A percentile compares a stretch with the other conserved stretches of the same genome.
phyloP scores from a whole-genome alignment of 1,140 invertebrate genomes.

The Episyrphus balteatus region DNA sequence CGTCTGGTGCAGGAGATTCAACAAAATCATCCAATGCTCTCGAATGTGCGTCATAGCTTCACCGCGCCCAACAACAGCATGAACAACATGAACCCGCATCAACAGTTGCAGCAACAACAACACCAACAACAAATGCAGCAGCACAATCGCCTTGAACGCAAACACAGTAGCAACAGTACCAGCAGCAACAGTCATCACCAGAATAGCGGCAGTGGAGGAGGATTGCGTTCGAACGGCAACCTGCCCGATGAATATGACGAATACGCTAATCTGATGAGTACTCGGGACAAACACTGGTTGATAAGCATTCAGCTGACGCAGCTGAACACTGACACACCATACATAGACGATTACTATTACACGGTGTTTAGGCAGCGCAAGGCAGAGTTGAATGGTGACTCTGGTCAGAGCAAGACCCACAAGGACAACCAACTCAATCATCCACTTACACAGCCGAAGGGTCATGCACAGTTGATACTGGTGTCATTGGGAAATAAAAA shows the following conservation, averaged over 20 bases:
- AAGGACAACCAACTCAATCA: conserved; percentile 50
- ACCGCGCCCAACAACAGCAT: conserved; percentile 10
- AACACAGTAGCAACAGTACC: conserved; percentile 22
- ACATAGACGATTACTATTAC: conserved; percentile 78
- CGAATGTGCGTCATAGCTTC: conserved; percentile 14
- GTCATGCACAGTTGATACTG: conserved; percentile 33
- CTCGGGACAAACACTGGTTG: conserved; percentile 84
- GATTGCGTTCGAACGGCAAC: conserved; percentile 24
- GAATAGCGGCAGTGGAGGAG: conserved; percentile 26
- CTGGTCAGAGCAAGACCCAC: conserved; percentile 44
- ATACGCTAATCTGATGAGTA: conserved; percentile 83
- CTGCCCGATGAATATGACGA: conserved; percentile 49
- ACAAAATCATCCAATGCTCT: conserved; percentile 45
- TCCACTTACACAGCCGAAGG: conserved; percentile 40
- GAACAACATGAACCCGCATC: neutral
- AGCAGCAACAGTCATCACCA: conserved; percentile 12
- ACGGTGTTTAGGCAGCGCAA: conserved; percentile 56
- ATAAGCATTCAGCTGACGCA: conserved; percentile 86
- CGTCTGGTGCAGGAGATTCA: conserved; percentile 45
- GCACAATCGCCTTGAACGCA: neutral
- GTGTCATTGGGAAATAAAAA: conserved; percentile 36
- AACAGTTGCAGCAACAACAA: conserved; percentile 16
- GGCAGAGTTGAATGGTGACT: conserved; percentile 40
- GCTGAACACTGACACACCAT: conserved; percentile 72
- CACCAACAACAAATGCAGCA: conserved; percentile 10